A percentile compares a stretch with the other conserved stretches of the same genome.
Conservation (phyloP, 2,797 vertebrate genomes). For the Eulemur albifrons region DNA sequence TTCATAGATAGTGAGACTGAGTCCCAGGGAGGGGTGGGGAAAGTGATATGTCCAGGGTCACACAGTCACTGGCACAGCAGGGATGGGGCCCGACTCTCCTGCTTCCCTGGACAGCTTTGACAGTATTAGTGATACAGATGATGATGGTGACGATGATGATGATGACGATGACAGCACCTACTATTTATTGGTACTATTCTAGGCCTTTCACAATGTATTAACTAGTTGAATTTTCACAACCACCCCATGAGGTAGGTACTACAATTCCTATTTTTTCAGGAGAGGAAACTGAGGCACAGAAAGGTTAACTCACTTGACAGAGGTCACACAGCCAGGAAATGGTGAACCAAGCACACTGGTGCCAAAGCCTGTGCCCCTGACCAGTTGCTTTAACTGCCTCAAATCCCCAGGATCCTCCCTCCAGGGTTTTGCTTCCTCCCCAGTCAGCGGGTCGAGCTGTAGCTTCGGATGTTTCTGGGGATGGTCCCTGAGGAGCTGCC, state of each 20-base stretch:
- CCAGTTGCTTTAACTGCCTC: background rate
- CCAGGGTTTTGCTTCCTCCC: background rate
- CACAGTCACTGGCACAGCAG: background rate
- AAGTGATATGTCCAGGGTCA: background rate
- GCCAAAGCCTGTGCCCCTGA: background rate
- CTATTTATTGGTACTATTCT: background rate
- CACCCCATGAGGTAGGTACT: background rate
- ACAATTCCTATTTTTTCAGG: background rate
- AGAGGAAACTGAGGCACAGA: conserved; percentile 14
- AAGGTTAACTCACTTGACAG: background rate
- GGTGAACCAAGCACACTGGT: background rate
- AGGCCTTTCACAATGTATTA: background rate
- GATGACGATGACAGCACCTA: background rate
- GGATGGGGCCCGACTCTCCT: background rate
- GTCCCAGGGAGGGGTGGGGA: background rate
- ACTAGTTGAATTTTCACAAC: background rate
- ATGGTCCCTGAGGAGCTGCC: background rate
- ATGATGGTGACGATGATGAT: no score
- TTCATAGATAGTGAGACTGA: background rate
- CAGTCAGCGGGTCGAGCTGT: background rate
- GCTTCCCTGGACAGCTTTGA: background rate
- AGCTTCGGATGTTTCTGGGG: background rate
- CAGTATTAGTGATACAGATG: background rate
- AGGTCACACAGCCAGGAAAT: background rate
- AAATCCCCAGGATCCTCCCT: background rate